Evolutionary conservation across 2,797 vertebrate species (phyloP).

Genomic region (Harpagifer antarcticus): DNA sequence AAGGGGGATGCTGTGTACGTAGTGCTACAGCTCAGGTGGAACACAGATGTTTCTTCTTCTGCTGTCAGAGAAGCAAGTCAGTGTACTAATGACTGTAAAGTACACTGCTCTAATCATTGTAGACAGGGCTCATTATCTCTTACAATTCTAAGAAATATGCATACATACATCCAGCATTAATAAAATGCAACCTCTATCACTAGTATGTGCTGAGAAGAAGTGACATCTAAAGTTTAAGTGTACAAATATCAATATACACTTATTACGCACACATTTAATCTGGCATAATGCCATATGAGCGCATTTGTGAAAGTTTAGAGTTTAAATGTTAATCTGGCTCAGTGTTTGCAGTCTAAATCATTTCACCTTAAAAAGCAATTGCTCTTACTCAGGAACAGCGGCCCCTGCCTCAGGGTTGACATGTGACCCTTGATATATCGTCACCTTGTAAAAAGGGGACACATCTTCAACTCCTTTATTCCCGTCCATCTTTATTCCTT

Average conservation of each 20-base stretch:
- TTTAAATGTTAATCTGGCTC: background rate
- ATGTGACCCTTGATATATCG: background rate
- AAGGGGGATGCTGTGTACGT: background rate
- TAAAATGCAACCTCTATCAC: too few relatives aligned
- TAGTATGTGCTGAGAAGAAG: too few relatives aligned
- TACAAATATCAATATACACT: background rate
- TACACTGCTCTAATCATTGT: too few relatives aligned
- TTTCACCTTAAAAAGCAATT: background rate
- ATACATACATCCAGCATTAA: too few relatives aligned
- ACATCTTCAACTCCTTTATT: background rate
- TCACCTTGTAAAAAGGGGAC: background rate
- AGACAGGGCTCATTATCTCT: too few relatives aligned
- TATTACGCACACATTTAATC: background rate
- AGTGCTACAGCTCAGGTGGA: background rate
- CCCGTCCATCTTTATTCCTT: too few relatives aligned
- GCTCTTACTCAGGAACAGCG: constrained; percentile 15
- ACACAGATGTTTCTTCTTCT: too few relatives aligned
- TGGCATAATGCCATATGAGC: too few relatives aligned
- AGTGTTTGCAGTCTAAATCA: background rate
- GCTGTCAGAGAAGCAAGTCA: too few relatives aligned
- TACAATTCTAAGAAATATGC: too few relatives aligned
- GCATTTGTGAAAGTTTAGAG: background rate
- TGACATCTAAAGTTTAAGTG: too few relatives aligned
- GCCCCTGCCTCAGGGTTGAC: background rate
- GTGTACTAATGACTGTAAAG: too few relatives aligned